A percentile compares a stretch with the other conserved stretches of the same genome.
These are phyloP conservation scores for Cyrtodaria siliqua DNA, from an alignment of 2,888 invertebrate species.

Conservation along the genomic window DNA sequence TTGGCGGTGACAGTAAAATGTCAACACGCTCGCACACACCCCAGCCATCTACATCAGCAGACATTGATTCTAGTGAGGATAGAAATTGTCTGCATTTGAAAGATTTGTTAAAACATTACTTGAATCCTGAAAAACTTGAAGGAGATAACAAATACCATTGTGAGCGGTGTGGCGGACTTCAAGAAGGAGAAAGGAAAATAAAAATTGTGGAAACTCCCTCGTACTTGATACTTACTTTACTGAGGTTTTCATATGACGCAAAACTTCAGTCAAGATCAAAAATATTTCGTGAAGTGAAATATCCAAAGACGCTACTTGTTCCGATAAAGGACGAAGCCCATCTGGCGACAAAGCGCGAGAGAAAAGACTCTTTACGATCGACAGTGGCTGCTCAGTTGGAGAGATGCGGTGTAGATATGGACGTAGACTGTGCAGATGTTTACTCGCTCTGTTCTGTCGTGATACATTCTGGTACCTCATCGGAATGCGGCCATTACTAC, in stretches of 20 bases:
- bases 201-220: slow-evolving; percentile 91
- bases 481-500: slow-evolving; percentile 95
- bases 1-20: slow-evolving; percentile 63
- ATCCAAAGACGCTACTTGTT: slow-evolving; percentile 83
- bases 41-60: not conserved
- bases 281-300: slow-evolving; percentile 88
- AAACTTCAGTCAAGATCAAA: slow-evolving; percentile 92
- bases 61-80: slow-evolving; percentile 5
- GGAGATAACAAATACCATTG: slow-evolving; percentile 95
- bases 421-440: slow-evolving; percentile 84
- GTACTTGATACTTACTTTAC: slow-evolving; percentile 92
- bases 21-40: slow-evolving; percentile 29
- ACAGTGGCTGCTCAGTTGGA: slow-evolving; percentile 58
- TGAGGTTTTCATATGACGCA: slow-evolving; percentile 93
- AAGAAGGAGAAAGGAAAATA: slow-evolving; percentile 92
- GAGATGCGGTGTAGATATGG: slow-evolving; percentile 58
- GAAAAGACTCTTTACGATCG: slow-evolving; percentile 49
- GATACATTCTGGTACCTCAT: slow-evolving; percentile 93
- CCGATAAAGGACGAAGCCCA: slow-evolving; percentile 69
- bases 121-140: slow-evolving; percentile 91
- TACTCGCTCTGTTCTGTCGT: slow-evolving; percentile 94
- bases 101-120: slow-evolving; percentile 91
- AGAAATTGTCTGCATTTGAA: slow-evolving; percentile 88
- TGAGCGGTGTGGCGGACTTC: slow-evolving; percentile 91
- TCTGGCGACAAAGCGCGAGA: slow-evolving; percentile 9